Base-by-base conservation (phyloP, 2,888 invertebrate genomes). In the Parelbella ahira region DNA sequence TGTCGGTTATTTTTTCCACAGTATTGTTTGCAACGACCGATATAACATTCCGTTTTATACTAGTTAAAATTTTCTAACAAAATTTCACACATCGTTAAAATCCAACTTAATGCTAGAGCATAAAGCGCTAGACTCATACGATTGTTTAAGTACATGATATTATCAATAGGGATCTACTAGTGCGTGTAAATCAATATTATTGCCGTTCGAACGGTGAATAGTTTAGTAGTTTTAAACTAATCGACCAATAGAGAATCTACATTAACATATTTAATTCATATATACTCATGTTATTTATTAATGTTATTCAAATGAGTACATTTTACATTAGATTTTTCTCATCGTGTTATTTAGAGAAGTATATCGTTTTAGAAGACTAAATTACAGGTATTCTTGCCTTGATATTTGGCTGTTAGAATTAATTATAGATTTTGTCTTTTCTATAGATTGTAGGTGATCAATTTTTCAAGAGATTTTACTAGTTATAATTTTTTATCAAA, bases 371-470 rank as follows among this genome's bases (percentile, higher is more conserved):
- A 23, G 37, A 39, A 53, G 45, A 48, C 21, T 36, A 49, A 30
- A 54, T 58, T 58, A 72, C 73, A 78, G 72, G 78, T 74, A 67
- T 62, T 76, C 82, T 83, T 84, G 84, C 84, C 84, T 86, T 86
- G 82, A 64, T 57, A 55, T 63, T 25, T 60, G 75, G 74, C 71
- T 78, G 76, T 79, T 71, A 65, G 52, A 61, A 60, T 56, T 37
- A 19, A 27, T 29, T 34, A 37, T 44, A 33, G 13, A 28, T 7
- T 36, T 41, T 42, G 39, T 25, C 34, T 33, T 39, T 33, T 33
- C 29, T 33, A 13, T 41, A 25, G 20, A 30, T 12, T 4, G 13
- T 27, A 33, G 13, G 33, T 33, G 10, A 13, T 41, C 27, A 33
- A 41, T 33, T 41, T 33, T 41, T 33, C 33, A 41, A 25, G 33